Base-by-base conservation (phyloP, 2,797 vertebrate species). In the Pyrrhura leucotis region DNA sequence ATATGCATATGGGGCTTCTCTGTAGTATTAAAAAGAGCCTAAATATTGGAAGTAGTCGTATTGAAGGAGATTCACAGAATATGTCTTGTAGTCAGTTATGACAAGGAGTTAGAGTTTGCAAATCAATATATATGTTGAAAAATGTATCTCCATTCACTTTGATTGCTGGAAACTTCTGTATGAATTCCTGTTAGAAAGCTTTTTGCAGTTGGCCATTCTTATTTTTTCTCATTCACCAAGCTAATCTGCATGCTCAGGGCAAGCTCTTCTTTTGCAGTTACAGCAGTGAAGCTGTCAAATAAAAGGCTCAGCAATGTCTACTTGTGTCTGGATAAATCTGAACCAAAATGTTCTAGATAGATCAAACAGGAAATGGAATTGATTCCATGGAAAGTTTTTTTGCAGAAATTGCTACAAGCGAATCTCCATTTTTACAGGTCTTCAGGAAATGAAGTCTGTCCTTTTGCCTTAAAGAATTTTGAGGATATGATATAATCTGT, bases 401-500 rank as follows among this genome's bases (percentile, higher is more conserved):
- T 80, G 61, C 29, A 61, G 61, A 80, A 93, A 58, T 42, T 83
- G 28, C 58, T 69, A 31, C 29, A 62, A 88, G 16, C 5, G 3
- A 58, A 72, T 59, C 33, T 83, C 37, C 35, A 6, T 84, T 94
- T 91, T 89, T 56, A 45, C 33, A 58, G 31, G 21, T 65, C 39
- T 62, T 72, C 17, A 39, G 73, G 83, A 95, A 87, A 85, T 51
- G 0, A 88, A 75, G 66, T 33, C 26, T 6, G 2, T 71, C n/a
- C 11, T 72, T 90, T 79, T 91, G 23, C 54, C 54, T 59, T 86
- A 72, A 69, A 84, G 47, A 69, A 58, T 76, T 82, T 87, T 88
- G 71, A 79, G 63, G 68, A 35, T 89, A 18, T 73, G 18, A 20
- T 67, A 9, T 69, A 63, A 81, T 67, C 33, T 87, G 33, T 67